Conservation (phyloP, 2,113 vertebrate genomes). For the Pyrgilauda ruficollis region DNA sequence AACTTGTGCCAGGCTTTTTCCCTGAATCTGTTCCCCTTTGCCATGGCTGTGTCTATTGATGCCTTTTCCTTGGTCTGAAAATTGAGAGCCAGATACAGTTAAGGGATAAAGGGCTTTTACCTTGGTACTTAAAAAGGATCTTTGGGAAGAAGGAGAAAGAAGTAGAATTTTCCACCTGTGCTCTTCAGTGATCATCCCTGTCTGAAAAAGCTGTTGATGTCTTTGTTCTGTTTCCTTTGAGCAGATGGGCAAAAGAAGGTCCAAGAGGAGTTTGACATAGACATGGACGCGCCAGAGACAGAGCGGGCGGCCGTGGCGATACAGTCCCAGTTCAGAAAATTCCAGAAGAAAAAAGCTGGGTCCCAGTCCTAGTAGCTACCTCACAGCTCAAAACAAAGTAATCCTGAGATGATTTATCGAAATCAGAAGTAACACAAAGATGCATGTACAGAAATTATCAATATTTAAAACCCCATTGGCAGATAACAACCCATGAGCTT, state of each 20-base stretch:
- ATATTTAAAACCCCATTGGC: slow-evolving; percentile 58
- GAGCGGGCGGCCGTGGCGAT: slow-evolving; percentile 87
- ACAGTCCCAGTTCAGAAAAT: slow-evolving; percentile 98
- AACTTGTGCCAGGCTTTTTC: background rate
- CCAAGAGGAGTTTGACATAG: slow-evolving; percentile 92
- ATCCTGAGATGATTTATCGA: slow-evolving; percentile 50
- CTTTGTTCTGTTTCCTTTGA: slow-evolving; percentile 30
- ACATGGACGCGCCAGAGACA: slow-evolving; percentile 87
- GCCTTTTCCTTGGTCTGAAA: background rate
- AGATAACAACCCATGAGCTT: slow-evolving; percentile 21
- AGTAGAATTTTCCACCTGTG: background rate
- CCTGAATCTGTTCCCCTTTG: background rate
- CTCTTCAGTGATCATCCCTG: background rate
- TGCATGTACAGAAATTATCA: slow-evolving; percentile 75
- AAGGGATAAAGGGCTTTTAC: background rate
- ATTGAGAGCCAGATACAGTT: background rate
- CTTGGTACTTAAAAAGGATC: background rate
- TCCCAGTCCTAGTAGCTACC: slow-evolving; percentile 78
- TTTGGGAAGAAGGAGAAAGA: background rate
- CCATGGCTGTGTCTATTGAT: background rate
- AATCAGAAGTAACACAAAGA: slow-evolving; percentile 40
- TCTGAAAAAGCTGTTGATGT: background rate
- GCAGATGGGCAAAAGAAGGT: slow-evolving; percentile 92
- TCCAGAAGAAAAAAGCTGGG: slow-evolving; percentile 95
- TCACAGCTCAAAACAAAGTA: slow-evolving; percentile 41